Evolutionary conservation across 2,888 invertebrate species (phyloP).

Genomic region (Rhimphoctona megacephalus): DNA sequence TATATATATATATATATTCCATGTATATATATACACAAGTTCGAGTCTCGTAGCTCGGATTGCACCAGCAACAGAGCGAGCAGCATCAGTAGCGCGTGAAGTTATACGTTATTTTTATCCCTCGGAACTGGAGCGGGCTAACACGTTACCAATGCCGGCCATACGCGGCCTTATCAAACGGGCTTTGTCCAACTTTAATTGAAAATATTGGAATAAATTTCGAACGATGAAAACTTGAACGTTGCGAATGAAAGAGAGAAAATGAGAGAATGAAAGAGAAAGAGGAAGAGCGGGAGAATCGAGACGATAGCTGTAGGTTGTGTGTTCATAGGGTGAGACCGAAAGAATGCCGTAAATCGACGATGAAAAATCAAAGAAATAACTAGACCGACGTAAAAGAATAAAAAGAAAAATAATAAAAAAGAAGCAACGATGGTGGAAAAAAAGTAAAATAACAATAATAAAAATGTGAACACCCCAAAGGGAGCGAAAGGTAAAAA

Average conservation of each 20-base stretch:
- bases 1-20: not conserved
- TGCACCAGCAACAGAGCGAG: constrained; percentile 60
- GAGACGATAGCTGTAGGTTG: constrained; percentile 39
- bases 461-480: not conserved
- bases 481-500: not conserved
- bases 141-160: constrained; percentile 67
- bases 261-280: constrained; percentile 49
- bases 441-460: constrained; percentile 9
- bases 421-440: constrained; percentile 15
- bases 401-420: too few species aligned
- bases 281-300: constrained; percentile 30
- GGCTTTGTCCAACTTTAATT: constrained; percentile 84
- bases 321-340: constrained; percentile 60
- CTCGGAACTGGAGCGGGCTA: constrained; percentile 80
- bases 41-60: constrained; percentile 37
- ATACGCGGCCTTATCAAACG: constrained; percentile 79
- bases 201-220: constrained; percentile 85
- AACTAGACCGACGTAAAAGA: constrained; percentile 43
- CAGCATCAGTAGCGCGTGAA: constrained; percentile 76
- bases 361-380: constrained; percentile 62
- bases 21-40: not conserved
- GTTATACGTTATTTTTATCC: constrained; percentile 80
- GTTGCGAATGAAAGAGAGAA: constrained; percentile 61
- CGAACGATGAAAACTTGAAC: constrained; percentile 72
- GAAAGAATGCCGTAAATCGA: constrained; percentile 61